These are phyloP conservation scores for Nasonia vitripennis DNA, from an alignment of 1,140 invertebrate species.

Conservation along the genomic window DNA sequence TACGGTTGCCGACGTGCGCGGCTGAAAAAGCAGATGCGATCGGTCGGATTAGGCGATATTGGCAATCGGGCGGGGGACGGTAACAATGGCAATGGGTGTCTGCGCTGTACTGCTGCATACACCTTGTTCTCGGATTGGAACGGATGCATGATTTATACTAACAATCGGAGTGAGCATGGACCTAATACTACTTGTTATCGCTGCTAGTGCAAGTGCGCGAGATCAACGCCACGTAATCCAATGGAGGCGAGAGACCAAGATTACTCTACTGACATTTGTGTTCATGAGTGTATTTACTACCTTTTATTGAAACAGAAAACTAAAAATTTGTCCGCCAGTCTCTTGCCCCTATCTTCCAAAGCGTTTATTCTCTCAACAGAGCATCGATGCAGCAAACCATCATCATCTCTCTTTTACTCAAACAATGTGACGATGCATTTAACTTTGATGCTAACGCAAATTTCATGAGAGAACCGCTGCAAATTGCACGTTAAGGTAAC, in stretches of 20 bases:
- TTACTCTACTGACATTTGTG: no score
- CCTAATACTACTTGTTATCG: background rate
- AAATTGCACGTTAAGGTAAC: constrained; percentile 46
- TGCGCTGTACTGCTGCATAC: background rate
- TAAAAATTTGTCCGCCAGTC: no score
- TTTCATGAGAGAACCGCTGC: constrained; percentile 35
- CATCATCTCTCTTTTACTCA: no score
- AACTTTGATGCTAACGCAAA: constrained; percentile 43
- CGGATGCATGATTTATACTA: constrained; percentile 42
- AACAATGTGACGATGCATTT: constrained; percentile 38
- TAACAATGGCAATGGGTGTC: constrained; percentile 7
- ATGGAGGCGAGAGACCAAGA: background rate
- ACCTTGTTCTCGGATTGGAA: background rate
- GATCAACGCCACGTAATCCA: constrained; percentile 27
- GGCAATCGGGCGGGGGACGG: background rate
- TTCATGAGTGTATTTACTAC: no score
- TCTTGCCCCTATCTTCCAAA: no score
- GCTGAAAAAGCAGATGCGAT: constrained; percentile 36
- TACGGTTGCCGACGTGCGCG: background rate
- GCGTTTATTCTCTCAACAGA: background rate
- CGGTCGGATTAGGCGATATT: constrained; percentile 37
- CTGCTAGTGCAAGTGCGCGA: no score
- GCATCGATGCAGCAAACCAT: background rate
- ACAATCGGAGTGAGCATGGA: constrained; percentile 10
- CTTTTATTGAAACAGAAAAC: no score